Base-by-base conservation (phyloP, 2,888 invertebrate species). In the Pristionchus entomophagus region DNA sequence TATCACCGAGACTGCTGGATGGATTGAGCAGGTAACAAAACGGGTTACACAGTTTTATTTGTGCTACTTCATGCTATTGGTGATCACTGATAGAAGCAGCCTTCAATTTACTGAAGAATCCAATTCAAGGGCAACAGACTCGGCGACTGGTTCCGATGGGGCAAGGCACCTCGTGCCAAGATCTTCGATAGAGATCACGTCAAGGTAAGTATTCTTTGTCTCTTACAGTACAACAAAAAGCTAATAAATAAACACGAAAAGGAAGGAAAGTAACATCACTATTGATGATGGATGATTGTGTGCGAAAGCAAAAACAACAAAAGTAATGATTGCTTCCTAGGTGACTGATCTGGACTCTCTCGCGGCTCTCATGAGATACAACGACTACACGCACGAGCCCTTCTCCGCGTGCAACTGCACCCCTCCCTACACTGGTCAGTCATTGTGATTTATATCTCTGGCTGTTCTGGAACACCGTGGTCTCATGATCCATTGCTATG, bases 371-470 rank as follows among this genome's bases (percentile, higher is more conserved):
- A 85, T 85, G 85, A 8, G 96, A 80, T 96, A 96, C 95, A 96
- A 96, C 94, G 95, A 96, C 94, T 96, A 94, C 94, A 94, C 94
- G 87, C 94, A 96, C 94, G 96, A 96, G 93, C 96, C 96, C 12
- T 94, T 96, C 86, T 94, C 96, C 49, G 94, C 94, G 88, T 96
- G 96, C 94, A 95, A 95, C 86, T 96, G 96, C 94, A 92, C 92
- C 6, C 96, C 96, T 8, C 96, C 96, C 0, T 96, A 96, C 95
- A 96, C 95, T 93, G 73, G 73, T 73, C 0, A 73, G 38, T 26
- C 38, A 35, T 56, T 14, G 45, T 6, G 8, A 10, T 10, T 14
- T 14, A 14, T 45, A 45, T 45, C 6, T 14, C 45, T 45, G 45
- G n/a, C n/a, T n/a, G n/a, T n/a, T n/a, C n/a, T n/a, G 14, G 45